Base-by-base conservation (phyloP, 2,888 invertebrate species). In the Cephus pygmeus region DNA sequence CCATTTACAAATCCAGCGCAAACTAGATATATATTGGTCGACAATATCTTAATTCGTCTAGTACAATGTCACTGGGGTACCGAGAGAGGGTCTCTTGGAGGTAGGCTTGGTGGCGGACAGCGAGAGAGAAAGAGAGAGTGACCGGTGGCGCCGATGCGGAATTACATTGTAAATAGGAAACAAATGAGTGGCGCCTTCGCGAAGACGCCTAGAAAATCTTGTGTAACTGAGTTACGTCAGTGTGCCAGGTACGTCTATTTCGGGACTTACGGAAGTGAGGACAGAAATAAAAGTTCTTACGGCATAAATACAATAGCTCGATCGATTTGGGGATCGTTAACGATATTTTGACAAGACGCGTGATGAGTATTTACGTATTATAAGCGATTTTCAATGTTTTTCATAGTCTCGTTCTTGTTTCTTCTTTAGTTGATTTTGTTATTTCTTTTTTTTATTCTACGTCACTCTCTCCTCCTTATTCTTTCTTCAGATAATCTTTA, bases 221-320 rank as follows among this genome's bases (percentile, higher is more conserved):
- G 71, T 71, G 71, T 71, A 71, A 71, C 71, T 31, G 33, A 33
- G 33, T 71, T 34, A 34, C 71, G 33, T 31, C 71, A 34, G 71
- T 34, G 71, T 9, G 71, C 31, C 71, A 34, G 71, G 71, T 71
- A 71, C 31, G 71, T 71, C 71, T 71, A 71, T 75, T 68, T 75
- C 35, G 77, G 74, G 71, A 40, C 35, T 69, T 73, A 68, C 36
- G 71, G 76, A 68, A 73, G 73, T 73, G 69, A 56, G n/a, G 75
- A 34, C 34, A 76, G 56, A 73, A 76, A 56, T 73, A 56, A 56
- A 73, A 33, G 23, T 71, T 69, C 23, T 30, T 34, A 56, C 71
- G 71, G 71, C 71, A 34, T 71, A 31, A 71, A 71, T 71, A 23
- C 56, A 23, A 6, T 56, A 23, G 56, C 56, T 15, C 9, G 23